Evolutionary conservation across 2,113 vertebrate species (phyloP).

Genomic region (Campylomormyrus numenius): DNA sequence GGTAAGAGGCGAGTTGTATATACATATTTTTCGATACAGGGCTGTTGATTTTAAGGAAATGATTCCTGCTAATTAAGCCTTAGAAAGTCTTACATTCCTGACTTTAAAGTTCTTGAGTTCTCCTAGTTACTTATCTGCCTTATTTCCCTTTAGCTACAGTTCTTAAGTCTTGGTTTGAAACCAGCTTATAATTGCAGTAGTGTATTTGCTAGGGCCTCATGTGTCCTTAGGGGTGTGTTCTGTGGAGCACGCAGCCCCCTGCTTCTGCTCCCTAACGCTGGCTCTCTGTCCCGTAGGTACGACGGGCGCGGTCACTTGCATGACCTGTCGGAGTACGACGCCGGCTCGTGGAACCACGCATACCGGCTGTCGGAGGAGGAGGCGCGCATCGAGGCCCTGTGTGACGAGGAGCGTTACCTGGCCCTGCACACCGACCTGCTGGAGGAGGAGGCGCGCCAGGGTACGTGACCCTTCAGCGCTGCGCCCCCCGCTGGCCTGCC

Average conservation of each 20-base stretch:
- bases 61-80: conserved; percentile 19
- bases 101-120: conserved; percentile 21
- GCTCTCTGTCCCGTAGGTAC: conserved; percentile 81
- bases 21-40: conserved; percentile 27
- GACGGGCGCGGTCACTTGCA: conserved; percentile 98
- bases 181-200: conserved; percentile 28
- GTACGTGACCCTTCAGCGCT: conserved; percentile 52
- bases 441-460: conserved; percentile 98
- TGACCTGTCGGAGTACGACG: conserved; percentile 98
- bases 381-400: conserved; percentile 89
- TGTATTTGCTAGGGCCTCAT: conserved; percentile 28
- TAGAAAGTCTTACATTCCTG: conserved; percentile 11
- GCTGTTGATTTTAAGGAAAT: conserved; percentile 26
- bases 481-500: neutral
- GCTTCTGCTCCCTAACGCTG: conserved; percentile 59
- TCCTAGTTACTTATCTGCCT: conserved; percentile 28
- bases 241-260: conserved; percentile 14
- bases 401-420: conserved; percentile 98
- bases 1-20: conserved; percentile 77
- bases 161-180: conserved; percentile 20
- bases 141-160: conserved; percentile 16
- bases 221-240: conserved; percentile 57
- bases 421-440: conserved; percentile 98
- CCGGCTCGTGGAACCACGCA: conserved; percentile 94
- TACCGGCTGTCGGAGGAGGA: conserved; percentile 96